Base-by-base conservation (phyloP, 2,888 invertebrate species). In the Acrocyrtus sp. region DNA sequence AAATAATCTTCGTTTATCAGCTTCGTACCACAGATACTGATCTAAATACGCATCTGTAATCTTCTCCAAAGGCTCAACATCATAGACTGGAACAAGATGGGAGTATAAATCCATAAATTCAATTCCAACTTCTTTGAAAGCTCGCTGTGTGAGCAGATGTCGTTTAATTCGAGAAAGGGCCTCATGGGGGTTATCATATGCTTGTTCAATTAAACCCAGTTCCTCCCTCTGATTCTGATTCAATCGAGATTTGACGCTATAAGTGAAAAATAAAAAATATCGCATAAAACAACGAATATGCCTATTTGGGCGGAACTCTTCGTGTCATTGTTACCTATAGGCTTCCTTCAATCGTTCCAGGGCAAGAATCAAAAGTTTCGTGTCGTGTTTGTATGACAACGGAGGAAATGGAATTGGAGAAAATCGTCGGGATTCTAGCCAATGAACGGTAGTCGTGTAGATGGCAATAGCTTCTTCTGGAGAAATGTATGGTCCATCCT, bases 91-190 rank as follows among this genome's bases (percentile, higher is more conserved):
- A 76, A 99, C 96, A 75, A 99, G 86, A 83, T 99, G 98, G 73
- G 97, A 98, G 87, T 99, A 99, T 66, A 99, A 88, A 84, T 99
- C 99, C 99, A 99, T 99, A 85, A 99, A 99, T 85, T 99, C 99
- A 82, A 99, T 99, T 48, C 98, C 98, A 69, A 95, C 93, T 89
- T 98, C 98, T 87, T 99, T 98, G 84, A 98, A 99, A 10, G 97
- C 95, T 85, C 99, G 89, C 86, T 98, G 98, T 0, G 99, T 99
- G 4, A 99, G 88, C 83, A 99, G 88, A 86, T 99, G 99, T 89
- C 99, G 94, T 84, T 99, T 99, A 83, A 99, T 99, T 83, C 99
- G 91, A 0, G 98, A 98, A 78, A 99, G 85, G 0, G 99, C 99
- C 85, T 99, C 99, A 84, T 99, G 99, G 26, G 99, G 99, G 86